These are phyloP conservation scores for Harmothoe impar DNA, from an alignment of 2,888 invertebrate genomes.

Conservation along the genomic window DNA sequence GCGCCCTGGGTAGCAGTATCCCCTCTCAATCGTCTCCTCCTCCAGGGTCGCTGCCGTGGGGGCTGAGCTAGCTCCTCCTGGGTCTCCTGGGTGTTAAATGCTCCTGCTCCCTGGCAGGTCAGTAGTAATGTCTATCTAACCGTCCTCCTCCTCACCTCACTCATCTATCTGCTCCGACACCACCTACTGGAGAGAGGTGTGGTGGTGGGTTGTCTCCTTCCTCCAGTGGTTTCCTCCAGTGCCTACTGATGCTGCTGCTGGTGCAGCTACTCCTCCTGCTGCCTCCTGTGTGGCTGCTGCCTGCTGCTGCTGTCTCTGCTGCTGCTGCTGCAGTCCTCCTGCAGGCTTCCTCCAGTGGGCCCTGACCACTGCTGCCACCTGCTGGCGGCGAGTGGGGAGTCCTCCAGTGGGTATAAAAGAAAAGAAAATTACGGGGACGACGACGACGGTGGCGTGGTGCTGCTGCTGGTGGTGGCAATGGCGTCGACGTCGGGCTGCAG, in stretches of 20 bases:
- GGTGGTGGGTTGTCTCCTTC: not conserved
- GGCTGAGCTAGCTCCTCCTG: no score
- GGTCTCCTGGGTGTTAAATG: no score
- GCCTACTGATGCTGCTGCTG: not conserved
- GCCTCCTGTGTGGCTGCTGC: not conserved
- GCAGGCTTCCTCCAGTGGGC: not conserved
- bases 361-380: not conserved
- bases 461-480: not conserved
- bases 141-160: not conserved
- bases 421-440: not conserved
- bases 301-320: not conserved
- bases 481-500: not conserved
- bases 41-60: no score
- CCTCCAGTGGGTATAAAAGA: not conserved
- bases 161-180: not conserved
- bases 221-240: not conserved
- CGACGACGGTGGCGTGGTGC: not conserved
- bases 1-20: no score
- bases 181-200: no score
- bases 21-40: no score
- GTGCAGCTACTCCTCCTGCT: not conserved
- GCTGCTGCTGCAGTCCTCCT: not conserved
- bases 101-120: no score
- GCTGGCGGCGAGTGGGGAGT: not conserved
- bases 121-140: no score